phyloP scores from a whole-genome alignment of 2,797 vertebrate genomes.

The Scolopax bukidnonensis region DNA sequence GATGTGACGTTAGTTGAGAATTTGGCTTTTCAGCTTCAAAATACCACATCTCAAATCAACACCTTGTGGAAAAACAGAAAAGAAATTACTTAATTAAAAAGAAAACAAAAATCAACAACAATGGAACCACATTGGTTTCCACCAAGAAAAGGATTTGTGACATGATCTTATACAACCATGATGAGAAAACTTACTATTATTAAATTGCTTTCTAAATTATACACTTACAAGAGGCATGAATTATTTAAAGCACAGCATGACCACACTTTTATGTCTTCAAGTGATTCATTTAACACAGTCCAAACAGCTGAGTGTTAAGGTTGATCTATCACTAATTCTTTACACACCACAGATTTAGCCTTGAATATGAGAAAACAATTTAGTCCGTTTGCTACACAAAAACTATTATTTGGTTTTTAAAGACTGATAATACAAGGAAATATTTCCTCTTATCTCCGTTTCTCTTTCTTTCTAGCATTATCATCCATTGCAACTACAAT shows the following conservation, averaged over 20 bases:
- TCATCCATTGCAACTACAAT: neutral
- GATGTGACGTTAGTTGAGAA: neutral
- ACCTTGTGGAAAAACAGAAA: neutral
- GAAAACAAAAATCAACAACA: neutral
- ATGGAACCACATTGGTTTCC: neutral
- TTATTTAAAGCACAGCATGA: neutral
- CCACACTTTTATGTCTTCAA: neutral
- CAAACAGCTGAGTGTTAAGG: neutral
- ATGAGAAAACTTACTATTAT: neutral
- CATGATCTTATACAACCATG: neutral
- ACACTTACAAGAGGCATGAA: neutral
- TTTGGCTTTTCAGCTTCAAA: neutral
- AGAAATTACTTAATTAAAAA: neutral
- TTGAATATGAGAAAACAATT: neutral
- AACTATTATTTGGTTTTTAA: neutral
- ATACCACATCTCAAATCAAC: neutral
- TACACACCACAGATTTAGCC: neutral
- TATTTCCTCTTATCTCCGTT: neutral
- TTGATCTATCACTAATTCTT: neutral
- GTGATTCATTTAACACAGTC: neutral
- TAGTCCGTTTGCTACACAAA: neutral
- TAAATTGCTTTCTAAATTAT: neutral
- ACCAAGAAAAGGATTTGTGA: neutral
- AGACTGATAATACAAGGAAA: neutral
- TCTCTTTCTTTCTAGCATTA: neutral